phyloP scores from a whole-genome alignment of 2,797 vertebrate species.

The Peromyscus eremicus region DNA sequence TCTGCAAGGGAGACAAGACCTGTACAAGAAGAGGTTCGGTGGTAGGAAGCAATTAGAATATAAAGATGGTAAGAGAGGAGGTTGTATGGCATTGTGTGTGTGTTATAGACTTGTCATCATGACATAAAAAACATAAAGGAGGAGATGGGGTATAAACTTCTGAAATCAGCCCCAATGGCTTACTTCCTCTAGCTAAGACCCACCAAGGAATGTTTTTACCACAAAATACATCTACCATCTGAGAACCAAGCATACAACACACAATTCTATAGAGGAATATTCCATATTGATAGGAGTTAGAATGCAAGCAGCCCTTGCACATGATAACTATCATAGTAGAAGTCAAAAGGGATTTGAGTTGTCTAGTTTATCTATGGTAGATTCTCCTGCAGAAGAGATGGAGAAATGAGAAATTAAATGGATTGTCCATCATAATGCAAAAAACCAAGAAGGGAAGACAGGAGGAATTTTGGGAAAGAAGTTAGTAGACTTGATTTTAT shows the following conservation, averaged over 20 bases:
- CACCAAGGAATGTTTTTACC: background rate
- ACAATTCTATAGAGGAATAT: background rate
- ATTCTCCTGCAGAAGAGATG: background rate
- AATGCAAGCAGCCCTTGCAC: background rate
- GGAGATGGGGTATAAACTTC: background rate
- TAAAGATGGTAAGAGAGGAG: background rate
- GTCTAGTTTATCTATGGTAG: background rate
- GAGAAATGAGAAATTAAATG: conserved; percentile 5
- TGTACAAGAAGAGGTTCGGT: background rate
- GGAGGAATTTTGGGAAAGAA: background rate
- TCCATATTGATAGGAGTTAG: background rate
- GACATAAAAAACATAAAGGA: background rate
- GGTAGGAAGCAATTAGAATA: background rate
- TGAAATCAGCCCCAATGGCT: background rate
- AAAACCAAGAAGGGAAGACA: background rate
- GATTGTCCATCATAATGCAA: background rate
- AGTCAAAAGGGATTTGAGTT: background rate
- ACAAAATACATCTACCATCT: background rate
- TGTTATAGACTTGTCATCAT: background rate
- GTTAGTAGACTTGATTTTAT: background rate
- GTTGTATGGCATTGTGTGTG: background rate
- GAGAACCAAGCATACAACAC: background rate
- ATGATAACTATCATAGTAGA: background rate
- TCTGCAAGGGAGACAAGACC: background rate
- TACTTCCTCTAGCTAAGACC: background rate